Evolutionary conservation across 2,888 invertebrate species (phyloP).

Genomic region (Meiosimyza decipiens): DNA sequence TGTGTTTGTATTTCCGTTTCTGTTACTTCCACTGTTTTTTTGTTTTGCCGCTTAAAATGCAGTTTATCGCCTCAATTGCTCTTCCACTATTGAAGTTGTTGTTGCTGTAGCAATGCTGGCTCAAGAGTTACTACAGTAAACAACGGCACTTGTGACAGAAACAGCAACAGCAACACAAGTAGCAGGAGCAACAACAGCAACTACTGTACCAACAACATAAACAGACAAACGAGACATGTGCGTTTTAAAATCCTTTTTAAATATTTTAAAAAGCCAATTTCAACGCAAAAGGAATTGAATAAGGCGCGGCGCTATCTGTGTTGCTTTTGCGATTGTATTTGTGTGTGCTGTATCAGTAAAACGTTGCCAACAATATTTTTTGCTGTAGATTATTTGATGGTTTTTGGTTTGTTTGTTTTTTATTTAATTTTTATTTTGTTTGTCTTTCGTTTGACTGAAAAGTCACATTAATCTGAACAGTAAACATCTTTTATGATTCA

Average conservation of each 20-base stretch:
- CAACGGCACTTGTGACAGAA: no score
- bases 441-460: neutral
- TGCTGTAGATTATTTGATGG: neutral
- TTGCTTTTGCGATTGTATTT: neutral
- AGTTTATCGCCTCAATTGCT: slow-evolving; percentile 6
- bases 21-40: neutral
- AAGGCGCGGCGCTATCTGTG: no score
- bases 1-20: no score
- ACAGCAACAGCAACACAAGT: neutral
- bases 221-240: no score
- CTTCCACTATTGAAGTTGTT: neutral
- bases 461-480: no score
- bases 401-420: neutral
- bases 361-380: no score
- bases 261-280: slow-evolving; percentile 1
- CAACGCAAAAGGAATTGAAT: neutral
- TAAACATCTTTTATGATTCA: no score
- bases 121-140: slow-evolving; percentile 12
- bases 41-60: slow-evolving; percentile 13
- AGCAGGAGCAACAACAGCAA: neutral
- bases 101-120: neutral
- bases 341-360: neutral
- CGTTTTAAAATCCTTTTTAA: no score
- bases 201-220: neutral
- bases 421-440: neutral